Evolutionary conservation across 2,888 invertebrate species (phyloP), one percentile per base, ranked within the genome.

Genomic region (Hypolimnas misippus): DNA sequence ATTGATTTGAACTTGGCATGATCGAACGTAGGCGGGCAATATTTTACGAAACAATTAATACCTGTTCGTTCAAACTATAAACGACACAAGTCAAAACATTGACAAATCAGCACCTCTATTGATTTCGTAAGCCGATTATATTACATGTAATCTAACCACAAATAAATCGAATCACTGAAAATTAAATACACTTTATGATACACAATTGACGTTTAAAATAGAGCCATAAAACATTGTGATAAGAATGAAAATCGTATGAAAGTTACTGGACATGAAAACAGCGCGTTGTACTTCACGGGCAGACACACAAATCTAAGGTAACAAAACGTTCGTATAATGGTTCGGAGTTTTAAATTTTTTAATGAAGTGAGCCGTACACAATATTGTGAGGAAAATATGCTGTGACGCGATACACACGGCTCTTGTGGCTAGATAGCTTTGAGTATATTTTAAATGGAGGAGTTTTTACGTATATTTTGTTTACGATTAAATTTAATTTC

Each of bases 281-380:
- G 76, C 75, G 77, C 76, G 78, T 78, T 83, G 82, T 85, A 77
- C 81, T 81, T 81, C 78, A 82, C 79, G 78, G 44, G 19, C 83
- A 82, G 78, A 78, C 78, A 81, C 83, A 89, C 89, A 89, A 90
- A 89, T 90, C 90, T 88, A 76, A 79, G 59, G 71, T 74, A 80
- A 89, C 89, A 89, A 89, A 83, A 78, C 78, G 73, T 70, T 78
- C 81, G 81, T 82, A 87, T 87, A 89, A 87, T 82, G 84, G 76
- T 77, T 79, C 77, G 84, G 49, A 86, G 85, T 86, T 88, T 86
- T 80, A 84, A 83, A 76, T 81, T 86, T 86, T 86, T 89, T 88
- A 90, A 90, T 89, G 89, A 88, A 90, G 84, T 87, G 81, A 79
- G 80, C 75, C 81, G 80, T 79, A 80, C 79, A 85, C 82, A 82